Evolutionary conservation across 1,140 invertebrate genomes (phyloP).

Genomic region (Halyomorpha halys): DNA sequence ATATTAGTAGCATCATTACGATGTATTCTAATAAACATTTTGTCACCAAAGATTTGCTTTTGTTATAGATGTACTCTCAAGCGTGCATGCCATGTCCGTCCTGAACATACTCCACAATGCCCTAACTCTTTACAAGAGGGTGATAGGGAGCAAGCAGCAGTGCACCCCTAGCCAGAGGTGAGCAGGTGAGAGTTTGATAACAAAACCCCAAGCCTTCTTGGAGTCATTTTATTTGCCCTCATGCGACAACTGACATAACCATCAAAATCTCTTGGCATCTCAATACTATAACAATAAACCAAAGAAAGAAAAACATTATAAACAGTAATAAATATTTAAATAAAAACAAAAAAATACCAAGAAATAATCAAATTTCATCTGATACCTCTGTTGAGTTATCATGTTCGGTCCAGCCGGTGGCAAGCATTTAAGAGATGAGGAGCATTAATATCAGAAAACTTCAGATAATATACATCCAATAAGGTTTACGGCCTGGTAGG

Average conservation of each 20-base stretch:
- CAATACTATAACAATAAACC: too few relatives aligned
- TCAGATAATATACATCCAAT: too few relatives aligned
- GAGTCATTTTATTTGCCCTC: constrained; percentile 11
- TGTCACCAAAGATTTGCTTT: background rate
- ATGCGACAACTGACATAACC: background rate
- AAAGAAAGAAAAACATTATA: too few relatives aligned
- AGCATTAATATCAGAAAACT: too few relatives aligned
- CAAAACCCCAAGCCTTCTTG: constrained; percentile 10
- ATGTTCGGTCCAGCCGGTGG: too few relatives aligned
- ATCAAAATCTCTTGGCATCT: too few relatives aligned
- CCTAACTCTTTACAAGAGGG: constrained; percentile 56
- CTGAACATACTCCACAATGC: constrained; percentile 56
- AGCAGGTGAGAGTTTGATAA: constrained; percentile 31
- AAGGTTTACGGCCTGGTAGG: too few relatives aligned
- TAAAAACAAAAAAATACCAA: too few relatives aligned
- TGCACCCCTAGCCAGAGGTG: constrained; percentile 45
- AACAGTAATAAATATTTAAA: too few relatives aligned
- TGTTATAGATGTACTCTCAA: constrained; percentile 40
- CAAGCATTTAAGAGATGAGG: too few relatives aligned
- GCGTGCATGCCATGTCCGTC: constrained; percentile 42
- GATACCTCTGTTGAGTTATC: too few relatives aligned
- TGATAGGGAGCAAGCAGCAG: constrained; percentile 49
- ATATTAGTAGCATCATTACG: background rate
- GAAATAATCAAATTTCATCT: too few relatives aligned
- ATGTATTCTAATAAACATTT: background rate